Evolutionary conservation across 2,888 invertebrate species (phyloP).

Genomic region (Chaetoderma sp.): DNA sequence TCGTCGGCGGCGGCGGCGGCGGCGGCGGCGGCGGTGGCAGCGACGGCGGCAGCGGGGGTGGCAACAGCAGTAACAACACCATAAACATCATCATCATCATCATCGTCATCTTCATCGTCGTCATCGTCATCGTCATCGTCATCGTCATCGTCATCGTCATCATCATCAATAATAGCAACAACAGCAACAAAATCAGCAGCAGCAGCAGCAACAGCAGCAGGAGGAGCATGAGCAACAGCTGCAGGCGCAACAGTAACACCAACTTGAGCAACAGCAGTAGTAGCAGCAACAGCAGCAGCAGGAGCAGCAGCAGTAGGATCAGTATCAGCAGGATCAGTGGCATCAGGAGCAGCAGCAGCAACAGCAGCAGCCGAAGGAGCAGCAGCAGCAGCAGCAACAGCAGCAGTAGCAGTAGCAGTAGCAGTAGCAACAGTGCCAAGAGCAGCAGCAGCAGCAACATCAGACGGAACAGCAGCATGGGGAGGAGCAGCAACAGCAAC

Average conservation of each 20-base stretch:
- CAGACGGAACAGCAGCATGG: background rate
- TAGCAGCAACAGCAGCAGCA: conserved; percentile 21
- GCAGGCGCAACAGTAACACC: conserved; percentile 4
- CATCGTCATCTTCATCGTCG: too few relatives aligned
- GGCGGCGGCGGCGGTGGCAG: too few relatives aligned
- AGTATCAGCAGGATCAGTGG: background rate
- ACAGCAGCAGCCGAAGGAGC: background rate
- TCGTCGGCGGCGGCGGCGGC: too few relatives aligned
- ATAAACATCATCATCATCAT: too few relatives aligned
- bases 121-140: too few relatives aligned
- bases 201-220: too few relatives aligned
- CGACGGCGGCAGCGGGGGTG: too few relatives aligned
- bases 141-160: too few relatives aligned
- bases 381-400: background rate
- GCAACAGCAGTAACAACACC: too few relatives aligned
- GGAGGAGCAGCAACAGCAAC: background rate
- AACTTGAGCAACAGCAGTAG: conserved; percentile 3
- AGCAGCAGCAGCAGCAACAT: background rate
- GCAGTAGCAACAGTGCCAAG: background rate
- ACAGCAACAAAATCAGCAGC: too few relatives aligned
- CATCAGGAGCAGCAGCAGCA: background rate
- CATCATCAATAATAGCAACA: too few relatives aligned
- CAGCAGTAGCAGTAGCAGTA: background rate
- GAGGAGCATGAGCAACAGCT: too few relatives aligned
- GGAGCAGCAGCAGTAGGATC: background rate